Evolutionary conservation across 64 coral and sea anemone species (phyloP).

Genomic region (Actinia tenebrosa): DNA sequence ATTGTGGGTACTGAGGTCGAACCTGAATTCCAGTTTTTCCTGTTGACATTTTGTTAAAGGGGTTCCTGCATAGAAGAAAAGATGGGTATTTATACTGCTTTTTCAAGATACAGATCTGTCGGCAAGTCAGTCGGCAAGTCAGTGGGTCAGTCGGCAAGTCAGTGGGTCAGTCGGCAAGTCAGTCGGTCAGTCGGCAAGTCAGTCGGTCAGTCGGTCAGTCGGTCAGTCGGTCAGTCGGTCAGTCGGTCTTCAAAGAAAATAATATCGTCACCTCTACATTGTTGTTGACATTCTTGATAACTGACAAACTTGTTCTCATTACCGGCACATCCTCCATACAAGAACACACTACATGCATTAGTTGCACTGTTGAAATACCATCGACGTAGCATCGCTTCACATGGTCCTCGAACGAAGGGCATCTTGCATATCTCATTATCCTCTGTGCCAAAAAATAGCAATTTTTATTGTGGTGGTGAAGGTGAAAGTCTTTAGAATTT

Average conservation of each 20-base stretch:
- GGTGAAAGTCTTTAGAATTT: too few relatives aligned
- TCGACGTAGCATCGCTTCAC: conserved; percentile 7
- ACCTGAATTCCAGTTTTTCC: background rate
- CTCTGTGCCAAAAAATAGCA: background rate
- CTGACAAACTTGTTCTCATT: conserved; percentile 46
- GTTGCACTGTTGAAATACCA: conserved; percentile 46
- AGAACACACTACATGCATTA: conserved; percentile 29
- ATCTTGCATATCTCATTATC: conserved; percentile 13
- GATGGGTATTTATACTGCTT: too few relatives aligned
- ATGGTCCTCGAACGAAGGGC: conserved; percentile 20
- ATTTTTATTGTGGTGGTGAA: too few relatives aligned
- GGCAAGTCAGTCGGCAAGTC: too few relatives aligned
- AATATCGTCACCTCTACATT: conserved; percentile 28
- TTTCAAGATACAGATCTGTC: too few relatives aligned
- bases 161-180: too few relatives aligned
- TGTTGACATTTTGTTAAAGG: conserved; percentile 50
- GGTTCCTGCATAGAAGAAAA: background rate
- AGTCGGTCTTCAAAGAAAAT: background rate
- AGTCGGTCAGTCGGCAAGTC: too few relatives aligned
- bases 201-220: too few relatives aligned
- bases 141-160: too few relatives aligned
- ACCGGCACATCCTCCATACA: conserved; percentile 51
- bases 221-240: too few relatives aligned
- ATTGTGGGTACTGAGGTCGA: background rate
- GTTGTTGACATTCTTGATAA: conserved; percentile 40